Evolutionary conservation across 2,797 vertebrate species (phyloP).

Genomic region (Danio choprae): DNA sequence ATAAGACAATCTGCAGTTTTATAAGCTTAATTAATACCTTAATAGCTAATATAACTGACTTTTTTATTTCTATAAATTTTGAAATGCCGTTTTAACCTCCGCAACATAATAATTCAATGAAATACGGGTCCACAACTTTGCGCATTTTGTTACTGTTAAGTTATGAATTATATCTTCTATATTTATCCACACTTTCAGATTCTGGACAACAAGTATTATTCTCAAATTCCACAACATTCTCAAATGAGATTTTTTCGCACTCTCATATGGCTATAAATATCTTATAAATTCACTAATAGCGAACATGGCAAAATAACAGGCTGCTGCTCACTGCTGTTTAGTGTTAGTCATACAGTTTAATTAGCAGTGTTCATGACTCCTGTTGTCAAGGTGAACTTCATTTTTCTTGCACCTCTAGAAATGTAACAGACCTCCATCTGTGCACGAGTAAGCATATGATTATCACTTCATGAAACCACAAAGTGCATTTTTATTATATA

Average conservation of each 20-base stretch:
- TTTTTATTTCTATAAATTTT: too few relatives aligned
- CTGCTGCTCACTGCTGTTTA: background rate
- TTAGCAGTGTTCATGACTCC: background rate
- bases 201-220: background rate
- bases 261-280: background rate
- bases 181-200: background rate
- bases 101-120: too few relatives aligned
- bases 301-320: background rate
- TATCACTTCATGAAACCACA: background rate
- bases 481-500: background rate
- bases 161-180: background rate
- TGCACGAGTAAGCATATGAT: background rate
- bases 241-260: background rate
- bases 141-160: background rate
- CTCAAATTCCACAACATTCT: background rate
- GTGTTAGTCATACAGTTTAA: constrained; percentile 14
- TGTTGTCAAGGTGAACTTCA: constrained; percentile 20
- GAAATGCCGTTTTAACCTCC: too few relatives aligned
- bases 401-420: constrained; percentile 10
- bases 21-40: too few relatives aligned
- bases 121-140: background rate
- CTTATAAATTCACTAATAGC: background rate
- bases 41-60: too few relatives aligned
- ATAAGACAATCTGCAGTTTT: too few relatives aligned
- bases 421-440: background rate